Evolutionary conservation across 2,797 vertebrate species (phyloP), one percentile per base, ranked within the genome.

Genomic region (Cossypha dichroa): DNA sequence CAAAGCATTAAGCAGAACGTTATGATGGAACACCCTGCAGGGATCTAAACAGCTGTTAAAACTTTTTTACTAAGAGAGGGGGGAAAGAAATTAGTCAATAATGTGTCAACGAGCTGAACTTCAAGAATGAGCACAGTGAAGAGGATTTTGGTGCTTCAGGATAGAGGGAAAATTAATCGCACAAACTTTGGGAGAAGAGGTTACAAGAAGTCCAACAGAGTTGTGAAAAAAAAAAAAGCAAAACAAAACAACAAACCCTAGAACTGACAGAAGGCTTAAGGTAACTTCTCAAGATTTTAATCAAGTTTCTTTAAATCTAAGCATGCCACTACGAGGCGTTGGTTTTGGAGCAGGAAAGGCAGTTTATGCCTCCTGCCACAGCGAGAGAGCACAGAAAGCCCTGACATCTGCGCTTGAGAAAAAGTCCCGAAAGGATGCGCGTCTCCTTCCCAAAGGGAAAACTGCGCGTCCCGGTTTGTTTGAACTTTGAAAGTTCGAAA

Each of bases 401-500:
- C 45, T 5, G 55, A 5, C 41, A 49, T 3, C 14, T n/a, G 33
- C 7, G 7, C 15, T 1, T 5, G 1, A 41, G 29, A 33, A 55
- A 43, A 15, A 9, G 5, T 23, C 45, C 59, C 21, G 3, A 13
- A 13, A 51, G n/a, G 48, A 28, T 3, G 85, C 0, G 29, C 36
- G 2, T 5, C 69, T 45, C 20, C 48, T 16, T 22, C 40, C 48
- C 3, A 3, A 5, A 11, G 12, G 14, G 9, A 5, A 23, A 40
- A 4, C 62, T 22, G 41, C 0, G 29, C 46, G 16, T 1, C 26
- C 3, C 17, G 6, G 5, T 10, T 59, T 4, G 21, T 15, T 1
- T 1, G 38, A 51, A 70, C 62, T 75, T 36, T 0, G 26, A 22
- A 67, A 64, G 17, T 77, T 34, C 2, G 38, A 11, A 41, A 78